phyloP scores from a whole-genome alignment of 1,140 invertebrate species.

The Conus ventricosus region DNA sequence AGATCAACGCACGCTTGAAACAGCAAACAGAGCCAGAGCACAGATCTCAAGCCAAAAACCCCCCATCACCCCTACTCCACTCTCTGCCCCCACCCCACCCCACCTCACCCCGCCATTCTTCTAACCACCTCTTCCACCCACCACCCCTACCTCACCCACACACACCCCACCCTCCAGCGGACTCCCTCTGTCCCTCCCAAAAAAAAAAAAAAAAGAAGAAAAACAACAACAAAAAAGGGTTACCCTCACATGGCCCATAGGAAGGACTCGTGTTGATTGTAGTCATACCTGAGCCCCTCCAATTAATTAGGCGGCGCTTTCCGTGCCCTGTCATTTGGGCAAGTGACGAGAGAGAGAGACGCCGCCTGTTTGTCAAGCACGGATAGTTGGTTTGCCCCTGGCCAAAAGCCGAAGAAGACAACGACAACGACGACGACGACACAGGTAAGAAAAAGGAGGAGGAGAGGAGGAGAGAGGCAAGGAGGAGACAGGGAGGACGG shows the following conservation, averaged over 20 bases:
- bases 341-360: neutral
- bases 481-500: neutral
- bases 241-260: too few relatives aligned
- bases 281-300: conserved; percentile 10
- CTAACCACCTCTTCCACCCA: neutral
- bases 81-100: too few relatives aligned
- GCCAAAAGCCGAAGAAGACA: neutral
- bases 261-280: neutral
- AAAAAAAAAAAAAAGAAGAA: neutral
- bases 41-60: neutral
- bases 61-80: neutral
- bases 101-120: neutral
- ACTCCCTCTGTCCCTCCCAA: neutral
- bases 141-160: neutral
- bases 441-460: neutral
- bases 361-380: conserved; percentile 11
- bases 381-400: conserved; percentile 9
- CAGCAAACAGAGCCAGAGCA: neutral
- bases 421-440: neutral
- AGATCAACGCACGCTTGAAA: neutral
- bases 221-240: too few relatives aligned
- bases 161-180: too few relatives aligned
- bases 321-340: neutral
- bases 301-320: conserved; percentile 13
- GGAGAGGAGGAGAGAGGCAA: too few relatives aligned